Conservation (phyloP, 2,797 vertebrate species). For the Gymnocypris eckloni region DNA sequence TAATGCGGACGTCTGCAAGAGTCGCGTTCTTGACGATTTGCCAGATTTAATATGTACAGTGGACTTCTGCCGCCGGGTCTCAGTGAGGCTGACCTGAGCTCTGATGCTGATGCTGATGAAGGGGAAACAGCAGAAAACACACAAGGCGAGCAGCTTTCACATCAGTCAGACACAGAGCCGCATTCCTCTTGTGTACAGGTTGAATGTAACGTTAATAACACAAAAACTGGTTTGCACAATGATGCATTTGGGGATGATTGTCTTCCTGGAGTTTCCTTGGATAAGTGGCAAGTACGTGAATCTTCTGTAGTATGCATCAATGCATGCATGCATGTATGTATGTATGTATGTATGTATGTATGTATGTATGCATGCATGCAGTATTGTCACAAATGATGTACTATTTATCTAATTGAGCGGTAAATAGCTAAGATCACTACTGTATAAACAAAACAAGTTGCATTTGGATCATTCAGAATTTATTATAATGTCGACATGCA, state of each 20-base stretch:
- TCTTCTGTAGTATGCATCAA: not conserved
- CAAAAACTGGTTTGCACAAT: slow-evolving; percentile 2
- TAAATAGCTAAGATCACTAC: not conserved
- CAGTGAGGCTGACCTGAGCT: slow-evolving; percentile 82
- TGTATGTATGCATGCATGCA: not conserved
- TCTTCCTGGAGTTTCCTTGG: slow-evolving; percentile 81
- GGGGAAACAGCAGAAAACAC: slow-evolving; percentile 14
- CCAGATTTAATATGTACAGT: slow-evolving; percentile 85
- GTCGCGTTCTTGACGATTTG: not conserved
- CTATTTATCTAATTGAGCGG: not conserved
- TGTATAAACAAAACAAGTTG: not conserved
- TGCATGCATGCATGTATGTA: too few relatives aligned
- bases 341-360: slow-evolving; percentile 11
- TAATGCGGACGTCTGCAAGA: not conserved
- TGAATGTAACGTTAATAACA: not conserved
- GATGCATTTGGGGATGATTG: slow-evolving; percentile 56
- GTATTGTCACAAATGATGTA: not conserved
- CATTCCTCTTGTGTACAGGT: not conserved
- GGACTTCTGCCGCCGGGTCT: slow-evolving; percentile 87
- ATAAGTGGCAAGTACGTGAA: slow-evolving; percentile 87
- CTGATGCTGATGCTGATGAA: slow-evolving; percentile 76
- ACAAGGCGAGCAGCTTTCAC: not conserved
- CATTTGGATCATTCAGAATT: not conserved
- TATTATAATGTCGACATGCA: not conserved
- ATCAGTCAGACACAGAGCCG: slow-evolving; percentile 19